A percentile compares a stretch with the other conserved stretches of the same genome.
Conservation (phyloP, 2,113 vertebrate species). For the Pterophyllum scalare region DNA sequence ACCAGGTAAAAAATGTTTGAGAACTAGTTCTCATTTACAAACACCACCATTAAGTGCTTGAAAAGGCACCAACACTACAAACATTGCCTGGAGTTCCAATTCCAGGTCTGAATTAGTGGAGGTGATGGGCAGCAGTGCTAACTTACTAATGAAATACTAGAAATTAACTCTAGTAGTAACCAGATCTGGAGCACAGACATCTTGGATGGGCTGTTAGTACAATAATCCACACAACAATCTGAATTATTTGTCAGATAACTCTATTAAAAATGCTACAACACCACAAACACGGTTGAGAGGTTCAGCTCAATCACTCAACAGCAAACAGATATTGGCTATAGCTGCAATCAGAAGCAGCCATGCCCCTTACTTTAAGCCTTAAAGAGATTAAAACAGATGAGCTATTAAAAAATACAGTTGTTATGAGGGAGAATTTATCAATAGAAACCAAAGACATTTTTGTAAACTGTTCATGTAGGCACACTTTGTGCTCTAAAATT, state of each 20-base stretch:
- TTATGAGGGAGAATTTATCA: neutral
- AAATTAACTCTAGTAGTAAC: neutral
- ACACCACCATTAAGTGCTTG: neutral
- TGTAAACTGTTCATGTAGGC: neutral
- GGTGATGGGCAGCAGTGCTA: neutral
- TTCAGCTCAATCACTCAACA: neutral
- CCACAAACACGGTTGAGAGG: neutral
- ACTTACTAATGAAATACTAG: neutral
- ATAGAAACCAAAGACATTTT: neutral
- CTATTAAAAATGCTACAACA: neutral
- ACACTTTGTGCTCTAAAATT: neutral
- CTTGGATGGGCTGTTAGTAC: too few species aligned
- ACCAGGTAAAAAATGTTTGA: too few species aligned
- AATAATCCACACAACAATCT: too few species aligned
- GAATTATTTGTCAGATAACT: too few species aligned
- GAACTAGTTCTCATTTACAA: too few species aligned
- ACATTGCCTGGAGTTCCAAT: neutral
- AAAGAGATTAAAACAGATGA: neutral
- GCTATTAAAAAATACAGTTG: neutral
- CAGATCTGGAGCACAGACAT: too few species aligned
- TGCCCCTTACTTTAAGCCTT: neutral
- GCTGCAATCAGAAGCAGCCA: neutral
- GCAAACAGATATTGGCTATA: neutral
- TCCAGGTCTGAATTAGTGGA: constrained; percentile 8
- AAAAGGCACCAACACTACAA: neutral